Base-by-base conservation (phyloP, 2,888 invertebrate genomes). In the Halocaridina rubra region DNA sequence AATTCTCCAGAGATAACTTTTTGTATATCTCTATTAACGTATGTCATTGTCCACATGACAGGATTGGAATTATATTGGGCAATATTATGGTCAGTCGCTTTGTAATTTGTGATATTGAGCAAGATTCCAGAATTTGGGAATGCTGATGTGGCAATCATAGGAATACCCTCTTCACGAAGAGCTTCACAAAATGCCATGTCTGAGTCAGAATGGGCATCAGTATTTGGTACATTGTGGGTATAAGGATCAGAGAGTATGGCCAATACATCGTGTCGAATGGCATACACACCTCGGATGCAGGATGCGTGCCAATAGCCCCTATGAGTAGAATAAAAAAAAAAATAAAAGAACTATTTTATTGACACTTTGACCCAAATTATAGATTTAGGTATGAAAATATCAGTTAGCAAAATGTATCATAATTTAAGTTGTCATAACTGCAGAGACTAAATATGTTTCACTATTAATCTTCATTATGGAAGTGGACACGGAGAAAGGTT, bases 131-230 rank as follows among this genome's bases (percentile, higher is more conserved):
- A 24, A 30, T 72, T 61, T 7, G 59, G 78, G 2, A 71, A 16
- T n/a, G 61, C 78, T 16, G 59, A 72, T 7, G 61, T 71, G n/a
- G 30, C 77, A 24, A 81, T 59, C 82, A 82, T 82, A 19, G 82
- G 77, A 24, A 82, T 72, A 0, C 78, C 82, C 27, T 69, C 39
- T 22, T 78, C 71, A 59, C 82, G n/a, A 19, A 82, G 61, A n/a
- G 82, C 72, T 19, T 39, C 46, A 61, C 82, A 82, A 72, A 82
- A 61, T 76, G 69, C 67, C 16, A 67, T 22, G 24, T 53, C 77
- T 19, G 33, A n/a, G 33, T 29, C 13, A 3, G 59, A 13, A 19
- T 22, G 16, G 5, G n/a, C 16, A 24, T 27, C 24, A 30, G 57
- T 3, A 8, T 1, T 0, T 24, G 8, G 16, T 16, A 22, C 13